Evolutionary conservation across 1,140 invertebrate species (phyloP), one percentile per base, ranked within the genome.

Genomic region (Ostrea denselamellosa): DNA sequence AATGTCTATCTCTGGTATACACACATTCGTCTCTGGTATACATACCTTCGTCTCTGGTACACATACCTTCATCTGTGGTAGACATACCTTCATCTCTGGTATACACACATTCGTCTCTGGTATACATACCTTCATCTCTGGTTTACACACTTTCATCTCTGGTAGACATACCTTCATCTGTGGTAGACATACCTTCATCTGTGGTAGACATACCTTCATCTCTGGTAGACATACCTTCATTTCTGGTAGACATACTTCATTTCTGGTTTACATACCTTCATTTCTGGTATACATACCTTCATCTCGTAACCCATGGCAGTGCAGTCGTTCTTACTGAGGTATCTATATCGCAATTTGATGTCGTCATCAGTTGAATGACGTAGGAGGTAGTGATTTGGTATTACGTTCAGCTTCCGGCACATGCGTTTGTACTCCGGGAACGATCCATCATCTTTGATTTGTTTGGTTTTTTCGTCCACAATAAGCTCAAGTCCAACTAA

Each of bases 381-480:
- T 85, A 90, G 85, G 44, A 90, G 84, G 34, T 83, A 90, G 44
- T 62, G 89, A 65, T 90, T 90, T 0, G 90, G 90, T 34, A 88
- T 71, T 1, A 87, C 83, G 62, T 90, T 88, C n/a, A 86, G 65
- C 58, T 89, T 86, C n/a, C 88, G 68, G 58, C 90, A 90, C 19
- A 86, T 44, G 14, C 88, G 85, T 82, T 90, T 89, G 71, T 90
- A 90, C 54, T 89, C 90, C 9, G 90, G 87, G 54, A 88, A 89
- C 0, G 22, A 17, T 10, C 90, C 90, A 82, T 88, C 84, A 22
- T 88, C 89, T 51, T 90, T 88, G 25, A 87, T 85, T 34, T 84
- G 86, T 54, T 84, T 89, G 22, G 85, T 87, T 77, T 88, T 88
- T 68, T 90, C 90, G 58, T 89, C 88, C 19, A 88, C 83, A 62